Percentiles rank a stretch among this genome's conserved stretches.
Conservation (phyloP, 2,113 vertebrate species). For the Accipiter cooperii region DNA sequence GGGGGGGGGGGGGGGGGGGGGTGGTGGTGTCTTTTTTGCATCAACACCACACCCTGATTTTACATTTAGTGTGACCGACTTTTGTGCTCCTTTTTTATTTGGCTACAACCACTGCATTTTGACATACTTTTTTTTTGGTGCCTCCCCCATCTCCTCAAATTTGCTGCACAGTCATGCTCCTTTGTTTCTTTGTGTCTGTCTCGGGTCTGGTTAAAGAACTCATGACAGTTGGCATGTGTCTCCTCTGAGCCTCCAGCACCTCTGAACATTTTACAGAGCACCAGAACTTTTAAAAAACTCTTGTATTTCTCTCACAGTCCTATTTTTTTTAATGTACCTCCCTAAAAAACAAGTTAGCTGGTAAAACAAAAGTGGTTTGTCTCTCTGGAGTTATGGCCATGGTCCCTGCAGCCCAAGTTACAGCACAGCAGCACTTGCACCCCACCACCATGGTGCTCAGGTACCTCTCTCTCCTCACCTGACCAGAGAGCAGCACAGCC, state of each 20-base stretch:
- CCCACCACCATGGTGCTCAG: not conserved
- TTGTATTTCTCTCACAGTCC: not conserved
- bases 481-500: not conserved
- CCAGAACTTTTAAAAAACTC: not conserved
- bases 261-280: not conserved
- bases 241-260: not conserved
- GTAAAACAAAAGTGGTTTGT: not conserved
- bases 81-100: not conserved
- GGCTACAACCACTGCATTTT: not conserved
- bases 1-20: fast-evolving
- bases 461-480: not conserved
- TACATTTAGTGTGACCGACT: not conserved
- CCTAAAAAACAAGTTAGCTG: not conserved
- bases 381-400: not conserved
- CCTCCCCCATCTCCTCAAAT: not conserved
- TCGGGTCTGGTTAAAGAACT: not conserved
- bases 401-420: not conserved
- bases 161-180: not conserved
- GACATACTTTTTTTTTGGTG: too few species aligned
- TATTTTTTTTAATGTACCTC: not conserved
- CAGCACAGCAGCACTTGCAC: not conserved
- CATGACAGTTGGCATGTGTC: not conserved
- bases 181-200: not conserved
- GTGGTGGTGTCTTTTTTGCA: not conserved
- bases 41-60: not conserved